Conservation (phyloP, 2,888 invertebrate species). For the Heliconius ethilla region DNA sequence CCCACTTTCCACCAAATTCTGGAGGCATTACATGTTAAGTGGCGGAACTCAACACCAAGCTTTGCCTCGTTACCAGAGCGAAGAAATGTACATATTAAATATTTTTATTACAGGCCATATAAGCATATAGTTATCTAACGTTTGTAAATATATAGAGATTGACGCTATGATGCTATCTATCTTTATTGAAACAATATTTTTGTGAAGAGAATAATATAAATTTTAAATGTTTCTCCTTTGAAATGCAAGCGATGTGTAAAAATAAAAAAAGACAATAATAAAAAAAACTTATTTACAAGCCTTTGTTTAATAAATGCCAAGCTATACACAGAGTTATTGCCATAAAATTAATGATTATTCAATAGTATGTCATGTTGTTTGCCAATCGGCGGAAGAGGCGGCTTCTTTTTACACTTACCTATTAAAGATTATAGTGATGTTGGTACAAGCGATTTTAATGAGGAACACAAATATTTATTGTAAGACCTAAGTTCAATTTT, state of each 20-base stretch:
- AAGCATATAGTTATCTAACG: too few species aligned
- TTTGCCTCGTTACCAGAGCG: too few species aligned
- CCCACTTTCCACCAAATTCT: too few species aligned
- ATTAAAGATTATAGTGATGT: slow-evolving; percentile 16
- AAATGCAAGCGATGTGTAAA: background rate
- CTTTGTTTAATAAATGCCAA: background rate
- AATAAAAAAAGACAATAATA: background rate
- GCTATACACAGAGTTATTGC: background rate
- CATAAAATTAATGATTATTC: slow-evolving; percentile 24
- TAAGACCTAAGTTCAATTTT: background rate
- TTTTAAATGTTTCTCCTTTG: too few species aligned
- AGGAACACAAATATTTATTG: background rate
- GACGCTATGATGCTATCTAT: too few species aligned
- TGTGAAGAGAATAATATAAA: too few species aligned
- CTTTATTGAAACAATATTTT: too few species aligned
- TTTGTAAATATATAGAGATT: too few species aligned
- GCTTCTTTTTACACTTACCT: slow-evolving; percentile 11
- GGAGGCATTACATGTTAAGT: too few species aligned
- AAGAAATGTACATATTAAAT: too few species aligned
- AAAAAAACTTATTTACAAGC: background rate
- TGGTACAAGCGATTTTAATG: slow-evolving; percentile 5
- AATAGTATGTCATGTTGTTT: slow-evolving; percentile 10
- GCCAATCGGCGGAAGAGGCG: slow-evolving; percentile 26
- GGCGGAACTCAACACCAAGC: too few species aligned
- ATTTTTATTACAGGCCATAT: too few species aligned